phyloP scores from a whole-genome alignment of 2,113 vertebrate genomes.

The Corvus moneduloides region DNA sequence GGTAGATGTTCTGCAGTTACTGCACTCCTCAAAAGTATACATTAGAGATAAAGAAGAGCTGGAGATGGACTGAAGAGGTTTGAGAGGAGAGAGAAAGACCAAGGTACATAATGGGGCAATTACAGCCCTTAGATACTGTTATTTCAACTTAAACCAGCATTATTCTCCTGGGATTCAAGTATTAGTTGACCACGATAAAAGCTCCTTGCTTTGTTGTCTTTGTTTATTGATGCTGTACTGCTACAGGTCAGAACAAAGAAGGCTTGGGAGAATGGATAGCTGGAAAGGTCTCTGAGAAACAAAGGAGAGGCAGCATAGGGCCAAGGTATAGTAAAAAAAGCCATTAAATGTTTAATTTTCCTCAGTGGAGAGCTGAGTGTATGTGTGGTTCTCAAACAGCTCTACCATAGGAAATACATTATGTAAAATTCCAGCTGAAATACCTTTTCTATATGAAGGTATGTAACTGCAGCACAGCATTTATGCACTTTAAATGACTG shows the following conservation, averaged over 20 bases:
- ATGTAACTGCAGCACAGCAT: not conserved
- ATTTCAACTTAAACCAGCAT: not conserved
- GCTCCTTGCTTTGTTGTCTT: not conserved
- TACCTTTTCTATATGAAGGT: not conserved
- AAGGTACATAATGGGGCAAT: not conserved
- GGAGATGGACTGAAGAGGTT: not conserved
- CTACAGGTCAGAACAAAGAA: not conserved
- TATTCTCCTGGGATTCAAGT: not conserved
- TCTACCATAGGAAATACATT: not conserved
- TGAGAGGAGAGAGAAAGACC: not conserved
- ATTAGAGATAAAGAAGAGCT: not conserved
- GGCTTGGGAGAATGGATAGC: not conserved
- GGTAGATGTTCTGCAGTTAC: not conserved
- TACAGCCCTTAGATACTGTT: not conserved
- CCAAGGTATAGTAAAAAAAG: not conserved
- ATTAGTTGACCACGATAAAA: not conserved
- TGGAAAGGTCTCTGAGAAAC: not conserved
- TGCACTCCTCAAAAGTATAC: not conserved
- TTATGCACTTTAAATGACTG: not conserved
- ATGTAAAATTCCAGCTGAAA: not conserved
- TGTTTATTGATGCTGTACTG: not conserved
- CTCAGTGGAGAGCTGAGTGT: not conserved
- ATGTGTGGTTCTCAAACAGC: not conserved
- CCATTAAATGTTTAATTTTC: not conserved
- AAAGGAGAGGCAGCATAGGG: not conserved